Evolutionary conservation across 2,113 vertebrate species (phyloP).

Genomic region (Pseudopipra pipra): DNA sequence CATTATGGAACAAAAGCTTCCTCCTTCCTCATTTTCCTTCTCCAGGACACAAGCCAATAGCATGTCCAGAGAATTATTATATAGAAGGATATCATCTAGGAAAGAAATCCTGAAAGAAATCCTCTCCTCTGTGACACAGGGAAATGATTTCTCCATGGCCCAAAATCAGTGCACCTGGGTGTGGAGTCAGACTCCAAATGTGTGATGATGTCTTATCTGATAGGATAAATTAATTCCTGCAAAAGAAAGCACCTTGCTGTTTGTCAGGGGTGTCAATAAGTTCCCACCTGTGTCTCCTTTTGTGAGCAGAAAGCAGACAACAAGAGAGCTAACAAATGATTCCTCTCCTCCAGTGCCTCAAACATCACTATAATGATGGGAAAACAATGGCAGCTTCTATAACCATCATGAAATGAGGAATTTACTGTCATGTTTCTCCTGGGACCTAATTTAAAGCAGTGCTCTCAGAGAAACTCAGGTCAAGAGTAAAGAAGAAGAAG

Average conservation of each 20-base stretch:
- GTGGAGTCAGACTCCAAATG: neutral
- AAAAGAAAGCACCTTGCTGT: neutral
- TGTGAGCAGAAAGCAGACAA: neutral
- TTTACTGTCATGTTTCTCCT: conserved; percentile 66
- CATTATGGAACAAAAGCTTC: neutral
- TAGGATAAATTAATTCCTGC: neutral
- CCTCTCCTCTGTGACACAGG: neutral
- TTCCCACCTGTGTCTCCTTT: neutral
- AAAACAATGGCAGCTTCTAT: conserved; percentile 68
- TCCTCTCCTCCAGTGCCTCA: neutral
- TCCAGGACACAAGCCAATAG: neutral
- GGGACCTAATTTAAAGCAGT: conserved; percentile 73
- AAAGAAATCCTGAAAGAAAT: neutral
- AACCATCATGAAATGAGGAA: conserved; percentile 47
- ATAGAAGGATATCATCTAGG: neutral
- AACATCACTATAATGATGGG: conserved; percentile 41
- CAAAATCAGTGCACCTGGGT: neutral
- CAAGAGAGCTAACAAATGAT: neutral
- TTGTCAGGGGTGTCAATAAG: neutral
- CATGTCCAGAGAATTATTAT: neutral
- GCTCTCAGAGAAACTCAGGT: conserved; percentile 68
- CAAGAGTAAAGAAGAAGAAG: conserved; percentile 53
- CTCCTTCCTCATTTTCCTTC: conserved; percentile 5
- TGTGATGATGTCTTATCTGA: neutral
- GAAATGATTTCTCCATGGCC: neutral